Evolutionary conservation across 1,140 invertebrate genomes (phyloP).

Genomic region (Tetramorium simillimum): DNA sequence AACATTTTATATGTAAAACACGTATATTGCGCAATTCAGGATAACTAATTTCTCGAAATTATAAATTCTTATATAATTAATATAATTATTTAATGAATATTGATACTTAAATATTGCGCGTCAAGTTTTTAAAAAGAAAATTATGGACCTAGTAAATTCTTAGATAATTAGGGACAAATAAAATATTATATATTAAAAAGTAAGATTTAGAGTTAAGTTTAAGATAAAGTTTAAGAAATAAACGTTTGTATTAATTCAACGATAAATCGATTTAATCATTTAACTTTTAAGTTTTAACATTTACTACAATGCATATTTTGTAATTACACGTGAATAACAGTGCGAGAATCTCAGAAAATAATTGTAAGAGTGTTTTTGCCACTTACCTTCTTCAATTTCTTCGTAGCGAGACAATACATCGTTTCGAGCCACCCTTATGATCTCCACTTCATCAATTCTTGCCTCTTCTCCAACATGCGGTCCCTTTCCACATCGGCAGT

Average conservation of each 20-base stretch:
- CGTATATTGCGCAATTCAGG: not conserved
- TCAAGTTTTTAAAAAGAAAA: not conserved
- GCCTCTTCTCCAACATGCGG: constrained; percentile 47
- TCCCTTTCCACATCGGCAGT: constrained; percentile 1
- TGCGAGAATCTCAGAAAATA: constrained; percentile 1
- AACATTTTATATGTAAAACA: not conserved
- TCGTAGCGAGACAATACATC: constrained; percentile 66
- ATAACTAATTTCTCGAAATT: not conserved
- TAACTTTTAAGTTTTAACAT: not conserved
- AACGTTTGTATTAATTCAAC: not conserved
- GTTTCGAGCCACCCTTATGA: constrained; percentile 63
- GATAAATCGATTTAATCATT: not conserved
- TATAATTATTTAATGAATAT: too few relatives aligned
- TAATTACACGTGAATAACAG: not conserved
- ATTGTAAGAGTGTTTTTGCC: constrained; percentile 46
- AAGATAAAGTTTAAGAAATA: not conserved
- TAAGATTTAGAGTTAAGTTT: not conserved
- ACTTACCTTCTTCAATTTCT: constrained; percentile 16
- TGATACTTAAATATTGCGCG: not conserved
- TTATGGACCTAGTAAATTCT: not conserved
- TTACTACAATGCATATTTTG: not conserved
- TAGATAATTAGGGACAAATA: not conserved
- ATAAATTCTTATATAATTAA: not conserved
- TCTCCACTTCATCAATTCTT: constrained; percentile 73
- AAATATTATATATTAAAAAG: not conserved